These are phyloP conservation scores for Chiroxiphia lanceolata DNA, from an alignment of 2,797 vertebrate species.

Conservation along the genomic window DNA sequence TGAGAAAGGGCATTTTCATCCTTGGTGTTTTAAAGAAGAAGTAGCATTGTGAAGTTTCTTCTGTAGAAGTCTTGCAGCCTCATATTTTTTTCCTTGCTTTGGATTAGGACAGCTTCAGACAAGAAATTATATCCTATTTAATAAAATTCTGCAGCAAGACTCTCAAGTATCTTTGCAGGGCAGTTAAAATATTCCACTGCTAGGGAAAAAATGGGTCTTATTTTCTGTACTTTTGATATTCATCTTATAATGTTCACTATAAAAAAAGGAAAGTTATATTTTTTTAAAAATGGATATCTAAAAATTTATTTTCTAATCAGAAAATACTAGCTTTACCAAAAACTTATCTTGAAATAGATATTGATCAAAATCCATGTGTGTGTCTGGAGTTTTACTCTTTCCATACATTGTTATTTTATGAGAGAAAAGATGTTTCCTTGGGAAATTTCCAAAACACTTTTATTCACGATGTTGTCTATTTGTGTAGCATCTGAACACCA, in stretches of 20 bases:
- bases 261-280: neutral
- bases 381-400: neutral
- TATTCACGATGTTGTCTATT: neutral
- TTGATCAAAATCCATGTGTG: neutral
- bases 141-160: neutral
- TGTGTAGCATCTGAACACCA: neutral
- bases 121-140: neutral
- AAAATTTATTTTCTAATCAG: neutral
- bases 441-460: slow-evolving; percentile 9
- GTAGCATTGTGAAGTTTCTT: neutral
- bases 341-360: neutral
- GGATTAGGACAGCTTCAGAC: neutral
- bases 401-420: neutral
- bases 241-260: neutral
- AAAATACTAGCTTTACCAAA: neutral
- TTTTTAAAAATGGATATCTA: neutral
- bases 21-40: neutral
- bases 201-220: neutral
- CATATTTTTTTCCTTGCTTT: neutral
- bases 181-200: neutral
- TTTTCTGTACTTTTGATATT: neutral
- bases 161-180: neutral
- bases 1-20: neutral
- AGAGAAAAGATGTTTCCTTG: neutral
- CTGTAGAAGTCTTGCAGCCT: neutral